These are phyloP conservation scores for Phalera bucephala DNA, from an alignment of 2,888 invertebrate species.

Conservation along the genomic window DNA sequence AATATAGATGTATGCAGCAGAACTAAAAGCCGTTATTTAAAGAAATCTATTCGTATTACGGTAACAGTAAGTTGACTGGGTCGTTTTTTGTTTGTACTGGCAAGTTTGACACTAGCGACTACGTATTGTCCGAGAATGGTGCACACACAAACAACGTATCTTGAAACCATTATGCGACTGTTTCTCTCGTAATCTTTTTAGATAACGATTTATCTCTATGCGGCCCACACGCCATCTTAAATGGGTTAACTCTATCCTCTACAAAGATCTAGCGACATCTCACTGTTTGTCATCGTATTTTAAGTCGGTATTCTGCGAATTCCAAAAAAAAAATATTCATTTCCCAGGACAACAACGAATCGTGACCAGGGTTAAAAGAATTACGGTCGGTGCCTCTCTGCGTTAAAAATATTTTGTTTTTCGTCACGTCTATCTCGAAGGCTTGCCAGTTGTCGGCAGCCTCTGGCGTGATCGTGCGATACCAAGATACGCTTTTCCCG, in stretches of 20 bases:
- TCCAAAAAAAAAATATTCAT: conserved; percentile 39
- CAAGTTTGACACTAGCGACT: conserved; percentile 35
- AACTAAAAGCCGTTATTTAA: no score
- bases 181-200: conserved; percentile 14
- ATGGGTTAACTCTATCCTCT: conserved; percentile 9
- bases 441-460: conserved; percentile 21
- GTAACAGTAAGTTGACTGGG: conserved; percentile 58
- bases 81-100: conserved; percentile 54
- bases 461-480: conserved; percentile 41
- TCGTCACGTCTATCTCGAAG: conserved; percentile 45
- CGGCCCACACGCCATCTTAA: conserved; percentile 11
- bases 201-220: conserved; percentile 19
- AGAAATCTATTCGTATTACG: conserved; percentile 42
- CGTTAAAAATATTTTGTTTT: conserved; percentile 49
- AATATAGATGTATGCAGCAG: no score
- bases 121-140: conserved; percentile 36
- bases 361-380: conserved; percentile 62
- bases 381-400: conserved; percentile 37
- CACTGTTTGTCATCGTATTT: conserved; percentile 33
- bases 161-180: background rate
- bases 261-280: conserved; percentile 22
- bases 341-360: conserved; percentile 52
- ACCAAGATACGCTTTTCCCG: conserved; percentile 43
- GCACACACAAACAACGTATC: conserved; percentile 13
- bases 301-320: conserved; percentile 41